Conservation (phyloP, 1,140 invertebrate species). For the Coboldia fuscipes region DNA sequence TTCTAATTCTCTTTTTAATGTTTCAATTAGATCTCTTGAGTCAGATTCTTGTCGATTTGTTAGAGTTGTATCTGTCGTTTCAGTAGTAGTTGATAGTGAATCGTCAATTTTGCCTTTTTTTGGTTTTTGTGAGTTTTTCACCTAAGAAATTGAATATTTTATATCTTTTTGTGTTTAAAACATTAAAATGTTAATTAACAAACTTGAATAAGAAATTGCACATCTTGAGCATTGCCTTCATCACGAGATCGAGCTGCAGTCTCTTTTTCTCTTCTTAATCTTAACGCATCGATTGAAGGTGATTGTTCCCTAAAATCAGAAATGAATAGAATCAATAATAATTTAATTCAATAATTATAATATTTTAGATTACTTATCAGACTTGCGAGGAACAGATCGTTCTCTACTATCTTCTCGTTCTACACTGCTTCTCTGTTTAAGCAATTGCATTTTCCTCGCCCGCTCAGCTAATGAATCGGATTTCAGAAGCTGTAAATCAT, state of each 20-base stretch:
- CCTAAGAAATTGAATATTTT: slow-evolving; percentile 5
- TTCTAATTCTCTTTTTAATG: slow-evolving; percentile 33
- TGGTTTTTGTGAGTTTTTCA: slow-evolving; percentile 14
- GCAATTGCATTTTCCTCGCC: slow-evolving; percentile 35
- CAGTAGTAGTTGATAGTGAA: slow-evolving; percentile 22
- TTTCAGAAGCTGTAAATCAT: slow-evolving; percentile 28
- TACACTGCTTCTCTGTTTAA: slow-evolving; percentile 27
- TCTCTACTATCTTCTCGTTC: slow-evolving; percentile 29
- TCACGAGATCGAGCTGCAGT: not conserved
- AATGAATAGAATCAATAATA: not conserved
- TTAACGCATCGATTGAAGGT: not conserved
- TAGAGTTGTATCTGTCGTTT: slow-evolving; percentile 23
- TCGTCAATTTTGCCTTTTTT: slow-evolving; percentile 17
- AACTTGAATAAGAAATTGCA: slow-evolving; percentile 31
- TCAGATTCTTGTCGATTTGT: slow-evolving; percentile 22
- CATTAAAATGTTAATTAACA: not conserved
- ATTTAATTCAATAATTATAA: not conserved
- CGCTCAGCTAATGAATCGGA: slow-evolving; percentile 33
- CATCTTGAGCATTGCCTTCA: slow-evolving; percentile 16
- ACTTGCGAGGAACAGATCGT: slow-evolving; percentile 8
- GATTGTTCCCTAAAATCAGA: not conserved
- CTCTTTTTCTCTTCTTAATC: not conserved
- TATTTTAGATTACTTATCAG: not conserved
- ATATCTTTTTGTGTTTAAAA: not conserved
- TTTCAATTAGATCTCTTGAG: slow-evolving; percentile 39